Evolutionary conservation across 2,113 vertebrate genomes (phyloP), one percentile per base, ranked within the genome.

Genomic region (Pholis gunnellus): DNA sequence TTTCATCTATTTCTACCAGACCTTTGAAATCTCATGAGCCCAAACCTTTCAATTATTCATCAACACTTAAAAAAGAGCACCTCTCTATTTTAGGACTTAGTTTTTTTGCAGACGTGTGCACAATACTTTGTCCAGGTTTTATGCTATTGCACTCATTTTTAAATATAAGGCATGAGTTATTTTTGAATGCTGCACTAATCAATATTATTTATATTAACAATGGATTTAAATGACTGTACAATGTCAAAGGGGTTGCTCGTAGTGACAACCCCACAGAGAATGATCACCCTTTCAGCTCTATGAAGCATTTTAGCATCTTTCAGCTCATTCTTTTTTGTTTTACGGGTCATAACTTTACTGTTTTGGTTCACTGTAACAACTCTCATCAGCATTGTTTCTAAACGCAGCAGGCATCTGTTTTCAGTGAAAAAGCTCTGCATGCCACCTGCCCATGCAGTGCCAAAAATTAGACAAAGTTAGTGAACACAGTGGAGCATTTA

Each of bases 21-120:
- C 81, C 86, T 89, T 87, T 88, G 78, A 91, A 89, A 89, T 87
- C 80, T 81, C 38, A 42, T 83, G 44, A 79, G 63, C 72, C 42
- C 69, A 75, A 69, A 76, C 59, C 63, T 42, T 46, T 87, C 46
- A 88, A 90, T 90, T 83, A 88, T 87, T 91, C 80, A 89, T 82
- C 44, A 27, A 60, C 46, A 52, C 63, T 57, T 36, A 40, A 73
- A 63, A 68, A 75, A 68, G 79, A 65, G 36, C 69, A 60, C 60
- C 72, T 15, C 44, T 66, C 77, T 87, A 73, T 87, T 89, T 86
- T 85, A 71, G 44, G 44, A 25, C 44, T 79, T n/a, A 9, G 72
- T 66, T 34, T 75, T 75, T 80, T 81, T 87, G 65, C 65, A 81
- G 63, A 59, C 14, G 63, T 78, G 15, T 65, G 74, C 71, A 87